Evolutionary conservation across 2,888 invertebrate species (phyloP).

Genomic region (Nasonovia ribisnigri): DNA sequence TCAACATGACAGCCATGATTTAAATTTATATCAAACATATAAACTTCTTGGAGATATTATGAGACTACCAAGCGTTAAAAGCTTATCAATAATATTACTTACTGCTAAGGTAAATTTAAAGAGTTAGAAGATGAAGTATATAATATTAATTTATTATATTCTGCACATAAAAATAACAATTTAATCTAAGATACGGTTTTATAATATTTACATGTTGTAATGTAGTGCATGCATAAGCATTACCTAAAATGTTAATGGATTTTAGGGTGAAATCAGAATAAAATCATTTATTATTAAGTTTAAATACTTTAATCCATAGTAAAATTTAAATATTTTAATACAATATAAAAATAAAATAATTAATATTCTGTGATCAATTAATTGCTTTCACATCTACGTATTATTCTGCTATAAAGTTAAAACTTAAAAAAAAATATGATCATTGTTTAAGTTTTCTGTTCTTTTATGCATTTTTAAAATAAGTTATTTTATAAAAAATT

Average conservation of each 20-base stretch:
- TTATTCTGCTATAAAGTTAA: background rate
- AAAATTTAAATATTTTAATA: background rate
- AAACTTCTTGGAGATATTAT: constrained; percentile 85
- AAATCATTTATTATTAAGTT: background rate
- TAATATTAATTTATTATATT: background rate
- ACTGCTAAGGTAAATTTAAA: constrained; percentile 72
- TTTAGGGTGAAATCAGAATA: background rate
- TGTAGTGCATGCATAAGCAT: background rate
- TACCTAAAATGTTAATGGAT: background rate
- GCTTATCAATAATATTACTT: constrained; percentile 83
- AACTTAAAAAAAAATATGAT: background rate
- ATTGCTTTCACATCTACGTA: background rate
- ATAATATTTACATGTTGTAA: background rate
- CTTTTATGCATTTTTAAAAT: background rate
- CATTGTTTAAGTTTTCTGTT: background rate
- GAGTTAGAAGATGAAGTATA: background rate
- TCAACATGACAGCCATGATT: constrained; percentile 55
- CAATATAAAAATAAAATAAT: background rate
- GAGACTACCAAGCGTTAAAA: constrained; percentile 84
- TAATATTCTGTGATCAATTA: background rate
- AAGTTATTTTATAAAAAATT: background rate
- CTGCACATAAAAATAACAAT: background rate
- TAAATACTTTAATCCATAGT: background rate
- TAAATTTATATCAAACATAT: constrained; percentile 79
- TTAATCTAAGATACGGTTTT: background rate